Evolutionary conservation across 2,888 invertebrate species (phyloP), one percentile per base, ranked within the genome.

Genomic region (Cheiracanthium punctorium): DNA sequence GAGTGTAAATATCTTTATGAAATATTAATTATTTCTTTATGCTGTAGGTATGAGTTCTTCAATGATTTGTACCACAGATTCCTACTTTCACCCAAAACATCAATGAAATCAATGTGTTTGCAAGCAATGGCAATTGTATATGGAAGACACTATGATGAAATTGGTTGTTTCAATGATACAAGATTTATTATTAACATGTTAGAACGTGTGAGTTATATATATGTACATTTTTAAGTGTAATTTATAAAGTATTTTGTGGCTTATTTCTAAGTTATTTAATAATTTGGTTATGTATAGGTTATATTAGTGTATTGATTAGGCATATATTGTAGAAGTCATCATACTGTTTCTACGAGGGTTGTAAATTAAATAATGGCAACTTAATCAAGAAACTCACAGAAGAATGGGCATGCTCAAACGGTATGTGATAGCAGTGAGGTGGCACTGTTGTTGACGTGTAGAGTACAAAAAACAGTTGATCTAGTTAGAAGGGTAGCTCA

Each of bases 91-190:
- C 92, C 93, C 4, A 97, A 98, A 92, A 94, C 96, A 43, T 96
- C 96, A 92, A 97, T 99, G 96, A 98, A 98, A 91, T 98, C 98
- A 91, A 96, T 98, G 94, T 99, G 99, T 91, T 93, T 99, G 88
- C 98, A 98, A 93, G 98, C 99, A 0, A 96, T 99, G 96, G 95
- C 98, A 32, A 96, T 99, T 90, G 98, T 99, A 0, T 99, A 99
- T 92, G 96, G 96, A n/a, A 94, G 97, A 88, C 98, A 99, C 92
- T 96, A 95, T 91, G 96, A 97, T 91, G 97, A 98, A 91, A 99
- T 99, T 90, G 99, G 99, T 0, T 95, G 96, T 17, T 99, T 99
- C 92, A 96, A 96, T 90, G 99, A 99, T 92, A 97, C 98, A 89
- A 96, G 96, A 91, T 98, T 97, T 91, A 97, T 99, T 84, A 94